Conservation (phyloP, 1,140 invertebrate genomes). For the Solenopsis fugax region DNA sequence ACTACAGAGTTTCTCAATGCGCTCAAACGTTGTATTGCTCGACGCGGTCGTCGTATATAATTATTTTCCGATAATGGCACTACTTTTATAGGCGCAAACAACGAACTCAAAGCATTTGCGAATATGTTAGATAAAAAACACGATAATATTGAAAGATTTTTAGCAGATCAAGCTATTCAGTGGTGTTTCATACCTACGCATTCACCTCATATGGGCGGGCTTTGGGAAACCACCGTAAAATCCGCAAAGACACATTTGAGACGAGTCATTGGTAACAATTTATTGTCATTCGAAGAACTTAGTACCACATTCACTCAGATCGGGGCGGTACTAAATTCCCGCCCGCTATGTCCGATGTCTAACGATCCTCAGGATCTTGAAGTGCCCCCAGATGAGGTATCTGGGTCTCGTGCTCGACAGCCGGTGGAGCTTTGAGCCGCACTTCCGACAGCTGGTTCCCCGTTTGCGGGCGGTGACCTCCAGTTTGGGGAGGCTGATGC, state of each 20-base stretch:
- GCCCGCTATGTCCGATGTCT: not conserved
- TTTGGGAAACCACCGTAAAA: not conserved
- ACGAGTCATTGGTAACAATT: not conserved
- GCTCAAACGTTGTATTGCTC: not conserved
- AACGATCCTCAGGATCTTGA: not conserved
- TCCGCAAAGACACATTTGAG: not conserved
- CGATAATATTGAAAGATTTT: not conserved
- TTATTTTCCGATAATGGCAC: not conserved
- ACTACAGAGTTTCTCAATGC: not conserved
- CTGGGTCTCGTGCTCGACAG: too few relatives aligned
- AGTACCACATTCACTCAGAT: not conserved
- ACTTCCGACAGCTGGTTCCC: too few relatives aligned
- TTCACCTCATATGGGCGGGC: not conserved
- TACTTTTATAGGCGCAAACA: not conserved
- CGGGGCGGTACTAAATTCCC: not conserved
- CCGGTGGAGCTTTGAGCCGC: too few relatives aligned
- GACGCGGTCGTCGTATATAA: not conserved
- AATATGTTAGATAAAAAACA: not conserved
- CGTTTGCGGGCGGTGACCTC: too few relatives aligned
- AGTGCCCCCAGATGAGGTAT: not conserved
- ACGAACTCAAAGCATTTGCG: not conserved
- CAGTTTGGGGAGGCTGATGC: too few relatives aligned
- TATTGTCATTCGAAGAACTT: slow-evolving; percentile 1
- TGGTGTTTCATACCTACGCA: slow-evolving; percentile 1
- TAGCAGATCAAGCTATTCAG: not conserved